Evolutionary conservation across 2,797 vertebrate genomes (phyloP).

Genomic region (Brachymystax lenok): DNA sequence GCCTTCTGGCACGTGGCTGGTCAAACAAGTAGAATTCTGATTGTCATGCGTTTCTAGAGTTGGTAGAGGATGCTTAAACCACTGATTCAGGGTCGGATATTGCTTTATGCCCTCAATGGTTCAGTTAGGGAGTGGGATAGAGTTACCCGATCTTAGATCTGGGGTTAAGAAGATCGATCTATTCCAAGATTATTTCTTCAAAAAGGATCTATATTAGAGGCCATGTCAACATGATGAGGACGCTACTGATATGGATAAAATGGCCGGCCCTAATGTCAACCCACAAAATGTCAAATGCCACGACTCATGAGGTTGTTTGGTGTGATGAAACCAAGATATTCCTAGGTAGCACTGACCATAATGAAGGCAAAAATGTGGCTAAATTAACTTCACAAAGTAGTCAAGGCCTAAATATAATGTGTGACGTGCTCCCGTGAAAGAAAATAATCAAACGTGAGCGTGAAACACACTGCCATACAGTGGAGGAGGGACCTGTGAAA

Average conservation of each 20-base stretch:
- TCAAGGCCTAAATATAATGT: neutral
- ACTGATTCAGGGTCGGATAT: too few species aligned
- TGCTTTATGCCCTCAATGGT: too few species aligned
- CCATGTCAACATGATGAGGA: neutral
- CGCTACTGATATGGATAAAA: neutral
- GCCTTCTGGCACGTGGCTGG: too few species aligned
- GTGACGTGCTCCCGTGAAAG: neutral
- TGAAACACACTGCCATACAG: neutral
- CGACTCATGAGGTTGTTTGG: neutral
- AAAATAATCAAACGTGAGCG: neutral
- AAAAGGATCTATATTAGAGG: neutral
- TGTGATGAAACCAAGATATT: neutral
- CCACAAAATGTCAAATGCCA: conserved; percentile 9
- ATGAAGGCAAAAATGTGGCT: neutral
- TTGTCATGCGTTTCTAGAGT: too few species aligned
- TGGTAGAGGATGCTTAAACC: too few species aligned
- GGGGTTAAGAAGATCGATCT: neutral
- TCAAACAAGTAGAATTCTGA: too few species aligned
- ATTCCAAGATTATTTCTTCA: neutral
- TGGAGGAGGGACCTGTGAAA: neutral
- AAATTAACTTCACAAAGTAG: neutral
- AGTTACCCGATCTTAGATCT: neutral
- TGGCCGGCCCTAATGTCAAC: neutral
- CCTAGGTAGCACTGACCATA: neutral
- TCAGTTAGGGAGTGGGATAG: too few species aligned